phyloP scores from a whole-genome alignment of 2,797 vertebrate genomes.

The Alca torda region DNA sequence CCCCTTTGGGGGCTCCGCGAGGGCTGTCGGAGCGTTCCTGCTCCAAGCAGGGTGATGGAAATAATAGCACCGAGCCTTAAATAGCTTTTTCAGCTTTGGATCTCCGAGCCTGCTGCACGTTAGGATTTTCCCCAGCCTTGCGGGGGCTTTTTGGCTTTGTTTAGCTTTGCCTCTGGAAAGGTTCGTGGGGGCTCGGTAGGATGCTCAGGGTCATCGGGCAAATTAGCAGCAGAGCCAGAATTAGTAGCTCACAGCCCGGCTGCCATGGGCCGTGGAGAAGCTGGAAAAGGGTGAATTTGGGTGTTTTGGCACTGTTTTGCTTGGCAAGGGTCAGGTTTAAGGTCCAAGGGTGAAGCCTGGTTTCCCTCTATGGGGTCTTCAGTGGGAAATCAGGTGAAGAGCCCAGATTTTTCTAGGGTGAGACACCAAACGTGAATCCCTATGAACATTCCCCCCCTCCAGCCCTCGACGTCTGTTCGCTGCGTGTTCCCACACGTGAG shows the following conservation, averaged over 20 bases:
- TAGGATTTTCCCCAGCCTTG: background rate
- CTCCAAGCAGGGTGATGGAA: background rate
- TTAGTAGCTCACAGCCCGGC: background rate
- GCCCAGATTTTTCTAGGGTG: background rate
- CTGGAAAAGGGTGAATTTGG: background rate
- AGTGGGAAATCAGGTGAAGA: background rate
- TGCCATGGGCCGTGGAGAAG: fast-evolving
- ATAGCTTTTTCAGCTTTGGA: background rate
- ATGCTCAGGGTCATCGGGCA: background rate
- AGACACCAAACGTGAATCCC: background rate
- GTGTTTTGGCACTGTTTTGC: background rate
- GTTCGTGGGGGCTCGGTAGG: fast-evolving
- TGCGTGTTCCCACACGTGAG: fast-evolving
- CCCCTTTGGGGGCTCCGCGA: background rate
- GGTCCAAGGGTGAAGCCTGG: background rate
- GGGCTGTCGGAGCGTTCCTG: background rate
- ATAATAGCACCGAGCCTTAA: background rate
- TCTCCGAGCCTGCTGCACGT: background rate
- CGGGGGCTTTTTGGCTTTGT: background rate
- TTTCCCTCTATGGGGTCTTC: background rate
- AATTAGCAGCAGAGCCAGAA: background rate
- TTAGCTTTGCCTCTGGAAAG: background rate
- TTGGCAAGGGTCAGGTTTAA: background rate
- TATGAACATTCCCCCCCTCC: background rate
- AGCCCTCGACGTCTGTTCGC: background rate